These are phyloP conservation scores for Myotis davidii DNA, from an alignment of 2,113 vertebrate genomes.

Conservation along the genomic window DNA sequence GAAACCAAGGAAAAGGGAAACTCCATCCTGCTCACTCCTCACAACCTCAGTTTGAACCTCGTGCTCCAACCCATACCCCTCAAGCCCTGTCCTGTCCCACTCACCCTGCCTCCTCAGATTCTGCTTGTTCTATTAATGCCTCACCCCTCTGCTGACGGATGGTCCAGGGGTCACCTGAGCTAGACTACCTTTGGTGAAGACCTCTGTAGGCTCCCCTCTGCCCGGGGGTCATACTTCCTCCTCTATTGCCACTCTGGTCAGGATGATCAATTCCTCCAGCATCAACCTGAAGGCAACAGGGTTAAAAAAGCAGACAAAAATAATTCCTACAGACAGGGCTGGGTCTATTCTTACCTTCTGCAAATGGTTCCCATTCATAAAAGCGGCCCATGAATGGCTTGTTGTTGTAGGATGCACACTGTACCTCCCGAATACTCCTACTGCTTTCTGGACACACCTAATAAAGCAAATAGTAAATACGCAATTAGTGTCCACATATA, in stretches of 20 bases:
- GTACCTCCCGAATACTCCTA: constrained; percentile 91
- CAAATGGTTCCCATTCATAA: constrained; percentile 98
- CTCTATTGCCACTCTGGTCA: background rate
- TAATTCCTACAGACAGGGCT: constrained; percentile 11
- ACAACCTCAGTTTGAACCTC: background rate
- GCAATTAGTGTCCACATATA: background rate
- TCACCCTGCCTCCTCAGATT: background rate
- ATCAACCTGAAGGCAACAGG: background rate
- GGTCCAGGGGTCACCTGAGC: background rate
- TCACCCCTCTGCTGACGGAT: background rate
- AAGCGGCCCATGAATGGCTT: constrained; percentile 96
- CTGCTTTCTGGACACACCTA: constrained; percentile 93
- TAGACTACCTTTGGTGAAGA: background rate
- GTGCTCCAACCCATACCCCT: background rate
- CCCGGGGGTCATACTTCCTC: background rate
- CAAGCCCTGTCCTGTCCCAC: fast-evolving
- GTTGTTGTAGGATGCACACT: constrained; percentile 96
- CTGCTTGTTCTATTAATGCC: background rate
- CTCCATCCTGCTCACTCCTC: background rate
- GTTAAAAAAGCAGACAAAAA: background rate
- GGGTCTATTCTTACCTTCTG: constrained; percentile 89
- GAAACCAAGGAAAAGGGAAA: background rate
- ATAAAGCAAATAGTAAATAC: background rate
- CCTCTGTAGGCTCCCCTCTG: background rate
- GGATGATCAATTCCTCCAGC: background rate